A percentile compares a stretch with the other conserved stretches of the same genome.
These are phyloP conservation scores for Paralichthys olivaceus DNA, from an alignment of 2,113 vertebrate species.

Conservation along the genomic window DNA sequence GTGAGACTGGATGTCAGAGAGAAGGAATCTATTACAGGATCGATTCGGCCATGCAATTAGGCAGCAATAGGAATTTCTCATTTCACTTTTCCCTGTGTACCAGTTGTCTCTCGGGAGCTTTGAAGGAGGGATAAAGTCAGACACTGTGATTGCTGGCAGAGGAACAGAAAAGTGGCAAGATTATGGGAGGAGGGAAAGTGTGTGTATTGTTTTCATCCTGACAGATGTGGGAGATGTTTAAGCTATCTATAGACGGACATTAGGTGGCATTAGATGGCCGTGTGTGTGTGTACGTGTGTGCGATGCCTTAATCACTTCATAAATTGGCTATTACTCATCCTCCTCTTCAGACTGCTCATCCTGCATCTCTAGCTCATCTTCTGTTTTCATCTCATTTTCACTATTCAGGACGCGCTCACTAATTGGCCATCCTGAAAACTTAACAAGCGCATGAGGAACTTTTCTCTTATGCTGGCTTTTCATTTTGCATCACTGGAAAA, in stretches of 20 bases:
- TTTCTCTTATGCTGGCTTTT: conserved; percentile 6
- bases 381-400: neutral
- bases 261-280: neutral
- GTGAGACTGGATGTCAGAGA: conserved; percentile 67
- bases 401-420: conserved; percentile 11
- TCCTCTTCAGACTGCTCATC: conserved; percentile 10
- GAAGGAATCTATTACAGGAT: conserved; percentile 77
- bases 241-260: conserved; percentile 31
- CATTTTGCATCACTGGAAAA: conserved; percentile 20
- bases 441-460: neutral
- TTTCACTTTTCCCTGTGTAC: conserved; percentile 71
- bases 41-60: conserved; percentile 78
- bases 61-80: conserved; percentile 68
- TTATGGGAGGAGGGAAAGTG: conserved; percentile 26
- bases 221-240: conserved; percentile 38
- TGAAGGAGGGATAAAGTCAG: conserved; percentile 71
- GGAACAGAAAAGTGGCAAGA: conserved; percentile 51
- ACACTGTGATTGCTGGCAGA: conserved; percentile 56
- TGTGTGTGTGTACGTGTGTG: conserved; percentile 8
- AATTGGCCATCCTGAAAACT: conserved; percentile 31
- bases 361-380: conserved; percentile 1
- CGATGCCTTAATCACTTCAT: conserved; percentile 4
- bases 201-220: conserved; percentile 7
- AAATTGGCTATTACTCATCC: conserved; percentile 2
- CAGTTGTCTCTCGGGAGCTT: conserved; percentile 57